Percentiles rank a stretch among this genome's conserved stretches.
Evolutionary conservation across 2,888 invertebrate genomes (phyloP).

Genomic region (Antheraea yamamai): DNA sequence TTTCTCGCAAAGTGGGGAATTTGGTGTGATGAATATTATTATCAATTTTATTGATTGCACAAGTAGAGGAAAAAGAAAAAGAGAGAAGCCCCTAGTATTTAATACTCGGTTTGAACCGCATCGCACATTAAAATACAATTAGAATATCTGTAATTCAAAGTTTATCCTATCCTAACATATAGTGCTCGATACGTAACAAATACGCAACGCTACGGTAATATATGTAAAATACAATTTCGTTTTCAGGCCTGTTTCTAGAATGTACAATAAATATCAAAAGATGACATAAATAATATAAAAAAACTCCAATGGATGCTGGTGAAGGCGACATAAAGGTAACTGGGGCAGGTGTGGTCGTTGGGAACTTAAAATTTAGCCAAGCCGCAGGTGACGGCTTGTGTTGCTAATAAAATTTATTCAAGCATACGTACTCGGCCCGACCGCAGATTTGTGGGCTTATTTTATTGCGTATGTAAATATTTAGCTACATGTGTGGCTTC

Average conservation of each 20-base stretch:
- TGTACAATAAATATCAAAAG: background rate
- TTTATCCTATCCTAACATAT: background rate
- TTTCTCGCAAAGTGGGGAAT: background rate
- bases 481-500: slow-evolving; percentile 30
- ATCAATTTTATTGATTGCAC: background rate
- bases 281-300: slow-evolving; percentile 6
- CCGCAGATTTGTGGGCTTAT: slow-evolving; percentile 28
- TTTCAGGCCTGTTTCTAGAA: background rate
- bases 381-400: slow-evolving; percentile 8
- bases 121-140: background rate
- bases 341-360: background rate
- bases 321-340: slow-evolving; percentile 9
- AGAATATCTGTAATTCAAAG: background rate
- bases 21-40: background rate
- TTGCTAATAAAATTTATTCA: slow-evolving; percentile 12
- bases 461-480: slow-evolving; percentile 49
- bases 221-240: background rate
- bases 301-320: background rate
- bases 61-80: too few species aligned
- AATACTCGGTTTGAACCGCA: too few species aligned
- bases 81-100: too few species aligned
- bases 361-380: slow-evolving; percentile 13
- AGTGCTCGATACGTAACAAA: background rate
- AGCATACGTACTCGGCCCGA: background rate
- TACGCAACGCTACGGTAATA: background rate